These are phyloP conservation scores for Odontamblyopus lacepedii DNA, from an alignment of 2,797 vertebrate species.

Conservation along the genomic window DNA sequence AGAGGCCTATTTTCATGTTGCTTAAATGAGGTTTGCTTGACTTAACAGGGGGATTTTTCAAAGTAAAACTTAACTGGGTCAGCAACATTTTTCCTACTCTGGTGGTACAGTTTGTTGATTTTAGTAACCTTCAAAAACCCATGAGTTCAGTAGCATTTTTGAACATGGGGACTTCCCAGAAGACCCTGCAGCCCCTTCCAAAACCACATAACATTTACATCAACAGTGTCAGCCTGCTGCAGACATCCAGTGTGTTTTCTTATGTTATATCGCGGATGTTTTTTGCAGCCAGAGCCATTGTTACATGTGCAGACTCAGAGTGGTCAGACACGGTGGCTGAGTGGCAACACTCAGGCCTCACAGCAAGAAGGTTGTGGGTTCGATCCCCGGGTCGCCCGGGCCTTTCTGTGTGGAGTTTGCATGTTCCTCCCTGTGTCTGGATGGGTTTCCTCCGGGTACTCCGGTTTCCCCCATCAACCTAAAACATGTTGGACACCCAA, in stretches of 20 bases:
- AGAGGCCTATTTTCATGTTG: background rate
- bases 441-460: too few relatives aligned
- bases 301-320: conserved; percentile 38
- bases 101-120: conserved; percentile 18
- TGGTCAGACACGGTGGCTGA: too few relatives aligned
- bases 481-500: too few relatives aligned
- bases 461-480: too few relatives aligned
- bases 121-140: conserved; percentile 42
- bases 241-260: conserved; percentile 19
- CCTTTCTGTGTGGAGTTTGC: too few relatives aligned
- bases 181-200: conserved; percentile 49
- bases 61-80: conserved; percentile 43
- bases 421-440: too few relatives aligned
- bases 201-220: conserved; percentile 59
- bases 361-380: too few relatives aligned
- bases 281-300: conserved; percentile 30
- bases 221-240: conserved; percentile 54
- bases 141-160: conserved; percentile 27
- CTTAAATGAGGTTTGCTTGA: conserved; percentile 4
- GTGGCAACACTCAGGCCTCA: too few relatives aligned
- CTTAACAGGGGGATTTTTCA: conserved; percentile 38
- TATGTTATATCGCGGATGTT: conserved; percentile 8
- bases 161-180: conserved; percentile 62
- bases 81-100: conserved; percentile 33
- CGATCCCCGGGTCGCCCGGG: too few relatives aligned